Conservation (phyloP, 2,888 invertebrate species). For the Heteromurus nitidus region DNA sequence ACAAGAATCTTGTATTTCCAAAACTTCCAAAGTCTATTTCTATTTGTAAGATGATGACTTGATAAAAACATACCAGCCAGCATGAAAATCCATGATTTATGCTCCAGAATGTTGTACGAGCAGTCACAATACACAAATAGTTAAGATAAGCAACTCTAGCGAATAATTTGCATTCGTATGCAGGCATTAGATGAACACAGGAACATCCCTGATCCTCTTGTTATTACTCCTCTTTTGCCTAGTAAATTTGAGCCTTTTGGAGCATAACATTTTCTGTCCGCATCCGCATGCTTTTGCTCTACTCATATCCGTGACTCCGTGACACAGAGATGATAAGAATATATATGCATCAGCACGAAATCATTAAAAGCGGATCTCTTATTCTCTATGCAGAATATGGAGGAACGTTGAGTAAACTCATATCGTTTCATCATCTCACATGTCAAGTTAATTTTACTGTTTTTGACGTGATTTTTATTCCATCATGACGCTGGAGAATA, state of each 20-base stretch:
- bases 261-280: too few relatives aligned
- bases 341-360: neutral
- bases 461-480: constrained; percentile 22
- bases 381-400: neutral
- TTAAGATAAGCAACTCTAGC: constrained; percentile 17
- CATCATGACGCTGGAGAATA: neutral
- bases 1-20: too few relatives aligned
- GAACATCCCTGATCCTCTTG: neutral
- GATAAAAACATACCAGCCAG: too few relatives aligned
- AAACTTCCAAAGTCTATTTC: too few relatives aligned
- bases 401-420: neutral
- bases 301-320: too few relatives aligned
- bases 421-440: neutral
- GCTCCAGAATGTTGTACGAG: too few relatives aligned
- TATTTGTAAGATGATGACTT: too few relatives aligned
- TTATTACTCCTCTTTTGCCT: neutral
- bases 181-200: neutral
- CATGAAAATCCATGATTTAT: too few relatives aligned
- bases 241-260: too few relatives aligned
- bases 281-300: too few relatives aligned
- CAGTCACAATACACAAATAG: too few relatives aligned
- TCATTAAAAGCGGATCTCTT: constrained; percentile 6
- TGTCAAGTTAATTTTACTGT: constrained; percentile 14
- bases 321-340: neutral
- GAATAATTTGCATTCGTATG: constrained; percentile 30